A percentile compares a stretch with the other conserved stretches of the same genome.
phyloP scores from a whole-genome alignment of 2,888 invertebrate genomes.

The Pardosa pseudoannulata region DNA sequence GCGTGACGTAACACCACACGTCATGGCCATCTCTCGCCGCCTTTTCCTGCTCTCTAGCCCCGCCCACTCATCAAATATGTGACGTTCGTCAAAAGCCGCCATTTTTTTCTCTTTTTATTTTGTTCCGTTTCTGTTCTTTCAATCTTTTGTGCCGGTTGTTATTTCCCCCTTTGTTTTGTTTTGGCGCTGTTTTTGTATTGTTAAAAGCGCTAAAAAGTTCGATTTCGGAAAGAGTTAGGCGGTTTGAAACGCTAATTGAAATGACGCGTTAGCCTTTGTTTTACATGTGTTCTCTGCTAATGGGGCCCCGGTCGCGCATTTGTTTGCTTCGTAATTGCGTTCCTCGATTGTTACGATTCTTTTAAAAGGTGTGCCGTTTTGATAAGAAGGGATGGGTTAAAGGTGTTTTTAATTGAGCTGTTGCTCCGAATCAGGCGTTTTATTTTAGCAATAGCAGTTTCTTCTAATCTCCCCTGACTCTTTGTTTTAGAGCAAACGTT shows the following conservation, averaged over 20 bases:
- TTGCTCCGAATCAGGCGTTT: constrained; percentile 2
- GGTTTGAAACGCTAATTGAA: constrained; percentile 66
- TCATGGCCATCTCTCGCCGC: constrained; percentile 52
- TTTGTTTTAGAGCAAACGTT: background rate
- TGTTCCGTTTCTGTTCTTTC: background rate
- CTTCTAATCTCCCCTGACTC: background rate
- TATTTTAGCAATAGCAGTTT: background rate
- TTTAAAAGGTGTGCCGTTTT: constrained; percentile 16
- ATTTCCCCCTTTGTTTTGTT: constrained; percentile 5
- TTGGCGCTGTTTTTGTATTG: constrained; percentile 21
- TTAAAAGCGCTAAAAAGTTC: background rate
- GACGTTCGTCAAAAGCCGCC: constrained; percentile 61
- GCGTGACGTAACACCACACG: constrained; percentile 68
- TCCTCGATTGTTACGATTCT: background rate
- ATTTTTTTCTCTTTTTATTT: constrained; percentile 16
- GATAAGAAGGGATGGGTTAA: constrained; percentile 15
- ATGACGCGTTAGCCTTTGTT: constrained; percentile 41
- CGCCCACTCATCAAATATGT: constrained; percentile 72
- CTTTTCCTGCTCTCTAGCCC: constrained; percentile 65
- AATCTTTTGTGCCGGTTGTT: constrained; percentile 22
- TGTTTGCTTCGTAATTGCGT: constrained; percentile 25
- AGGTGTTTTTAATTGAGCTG: constrained; percentile 10
- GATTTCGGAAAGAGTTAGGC: constrained; percentile 13
- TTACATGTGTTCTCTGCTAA: constrained; percentile 36
- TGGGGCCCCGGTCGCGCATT: constrained; percentile 18